Evolutionary conservation across 2,888 invertebrate species (phyloP).

Genomic region (Polylopha cassiicola): DNA sequence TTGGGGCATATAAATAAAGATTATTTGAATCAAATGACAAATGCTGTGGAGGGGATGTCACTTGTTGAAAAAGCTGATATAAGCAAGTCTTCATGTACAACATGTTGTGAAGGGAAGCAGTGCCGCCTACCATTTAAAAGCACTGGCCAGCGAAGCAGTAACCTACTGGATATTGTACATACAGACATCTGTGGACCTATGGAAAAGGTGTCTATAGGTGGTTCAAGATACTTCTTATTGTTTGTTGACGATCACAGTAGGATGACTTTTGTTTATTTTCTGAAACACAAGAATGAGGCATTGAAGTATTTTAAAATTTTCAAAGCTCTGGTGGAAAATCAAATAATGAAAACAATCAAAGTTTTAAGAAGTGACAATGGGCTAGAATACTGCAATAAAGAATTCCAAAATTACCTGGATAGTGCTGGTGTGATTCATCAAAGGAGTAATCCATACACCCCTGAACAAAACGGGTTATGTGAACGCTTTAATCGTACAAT

Average conservation of each 20-base stretch:
- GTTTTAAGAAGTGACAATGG: constrained; percentile 15
- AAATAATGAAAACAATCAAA: constrained; percentile 32
- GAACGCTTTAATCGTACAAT: constrained; percentile 12
- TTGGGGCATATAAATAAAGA: constrained; percentile 22
- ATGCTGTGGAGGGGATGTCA: constrained; percentile 20
- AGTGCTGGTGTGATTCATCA: constrained; percentile 9
- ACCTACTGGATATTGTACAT: constrained; percentile 20
- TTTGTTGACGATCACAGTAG: constrained; percentile 37
- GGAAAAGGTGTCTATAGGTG: too few species aligned
- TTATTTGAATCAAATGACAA: constrained; percentile 22
- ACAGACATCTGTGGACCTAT: too few species aligned
- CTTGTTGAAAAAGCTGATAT: constrained; percentile 18
- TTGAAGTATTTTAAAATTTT: constrained; percentile 27
- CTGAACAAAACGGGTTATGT: constrained; percentile 18
- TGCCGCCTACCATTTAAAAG: constrained; percentile 29
- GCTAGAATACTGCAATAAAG: constrained; percentile 1
- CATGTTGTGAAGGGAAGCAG: constrained; percentile 34
- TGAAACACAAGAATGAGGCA: constrained; percentile 35
- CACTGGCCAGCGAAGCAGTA: constrained; percentile 23
- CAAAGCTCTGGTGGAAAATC: constrained; percentile 32
- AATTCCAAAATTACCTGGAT: neutral
- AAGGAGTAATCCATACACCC: constrained; percentile 4
- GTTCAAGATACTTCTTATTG: constrained; percentile 32
- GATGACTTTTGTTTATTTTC: too few species aligned
- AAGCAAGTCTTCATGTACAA: constrained; percentile 18